phyloP scores from a whole-genome alignment of 2,113 vertebrate species.

The Boleophthalmus pectinirostris region DNA sequence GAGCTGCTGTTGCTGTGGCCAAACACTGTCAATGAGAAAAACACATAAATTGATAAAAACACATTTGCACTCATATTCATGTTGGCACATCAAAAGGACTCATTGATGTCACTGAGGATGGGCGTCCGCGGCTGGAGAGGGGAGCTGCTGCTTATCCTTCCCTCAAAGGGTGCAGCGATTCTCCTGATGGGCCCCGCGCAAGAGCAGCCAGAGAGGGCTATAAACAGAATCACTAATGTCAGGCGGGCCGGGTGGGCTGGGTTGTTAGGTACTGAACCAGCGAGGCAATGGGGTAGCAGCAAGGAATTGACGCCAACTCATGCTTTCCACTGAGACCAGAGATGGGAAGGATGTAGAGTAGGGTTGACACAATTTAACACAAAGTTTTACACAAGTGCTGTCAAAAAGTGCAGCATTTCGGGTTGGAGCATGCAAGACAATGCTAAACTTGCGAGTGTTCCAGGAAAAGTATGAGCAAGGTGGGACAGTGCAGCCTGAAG shows the following conservation, averaged over 20 bases:
- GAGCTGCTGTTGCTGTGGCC: conserved; percentile 40
- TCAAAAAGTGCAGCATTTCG: conserved; percentile 24
- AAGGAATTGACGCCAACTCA: conserved; percentile 72
- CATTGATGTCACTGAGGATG: conserved; percentile 79
- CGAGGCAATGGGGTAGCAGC: conserved; percentile 64
- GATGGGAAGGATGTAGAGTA: conserved; percentile 65
- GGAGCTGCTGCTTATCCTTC: conserved; percentile 74
- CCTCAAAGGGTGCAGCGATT: conserved; percentile 77
- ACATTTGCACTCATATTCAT: conserved; percentile 76
- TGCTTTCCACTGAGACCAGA: conserved; percentile 73
- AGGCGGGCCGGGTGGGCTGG: conserved; percentile 68
- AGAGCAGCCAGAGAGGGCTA: conserved; percentile 75
- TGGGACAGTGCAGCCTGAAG: neutral
- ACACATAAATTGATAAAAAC: conserved; percentile 77
- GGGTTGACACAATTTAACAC: conserved; percentile 77
- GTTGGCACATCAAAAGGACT: conserved; percentile 79
- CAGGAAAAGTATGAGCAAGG: conserved; percentile 13
- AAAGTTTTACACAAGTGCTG: conserved; percentile 53
- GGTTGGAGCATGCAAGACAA: conserved; percentile 24
- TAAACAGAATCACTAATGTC: conserved; percentile 84
- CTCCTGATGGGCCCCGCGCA: conserved; percentile 76
- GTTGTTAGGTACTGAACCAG: conserved; percentile 70
- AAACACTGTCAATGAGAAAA: conserved; percentile 68
- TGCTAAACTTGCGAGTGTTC: conserved; percentile 11
- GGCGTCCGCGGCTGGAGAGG: conserved; percentile 68